Conservation (phyloP, 2,113 vertebrate genomes). For the Stigmatopora argus region DNA sequence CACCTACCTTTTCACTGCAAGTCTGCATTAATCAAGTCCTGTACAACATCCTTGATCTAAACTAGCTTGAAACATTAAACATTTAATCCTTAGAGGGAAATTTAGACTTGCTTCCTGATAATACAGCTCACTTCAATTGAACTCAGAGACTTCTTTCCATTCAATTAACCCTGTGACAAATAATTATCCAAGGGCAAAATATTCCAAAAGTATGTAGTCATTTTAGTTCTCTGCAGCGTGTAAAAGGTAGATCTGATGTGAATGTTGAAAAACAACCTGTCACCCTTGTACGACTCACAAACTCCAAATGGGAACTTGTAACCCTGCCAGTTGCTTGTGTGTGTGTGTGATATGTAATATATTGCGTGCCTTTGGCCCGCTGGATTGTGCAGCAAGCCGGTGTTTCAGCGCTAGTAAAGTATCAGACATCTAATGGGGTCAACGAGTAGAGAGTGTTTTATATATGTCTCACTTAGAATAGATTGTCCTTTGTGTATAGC, state of each 20-base stretch:
- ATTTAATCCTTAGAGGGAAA: background rate
- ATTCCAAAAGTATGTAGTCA: constrained; percentile 28
- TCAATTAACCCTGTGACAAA: constrained; percentile 61
- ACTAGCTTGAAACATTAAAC: background rate
- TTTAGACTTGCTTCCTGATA: constrained; percentile 6
- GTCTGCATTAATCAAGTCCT: background rate
- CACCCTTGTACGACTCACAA: background rate
- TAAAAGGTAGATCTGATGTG: constrained; percentile 5
- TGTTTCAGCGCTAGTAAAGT: constrained; percentile 33
- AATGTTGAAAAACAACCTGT: constrained; percentile 23
- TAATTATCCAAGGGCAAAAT: constrained; percentile 60
- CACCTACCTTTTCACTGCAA: background rate
- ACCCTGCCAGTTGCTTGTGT: constrained; percentile 42
- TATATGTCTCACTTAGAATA: constrained; percentile 21
- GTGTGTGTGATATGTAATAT: constrained; percentile 8
- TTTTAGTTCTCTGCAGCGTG: constrained; percentile 23
- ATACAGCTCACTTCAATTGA: constrained; percentile 38
- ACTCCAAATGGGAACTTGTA: constrained; percentile 26
- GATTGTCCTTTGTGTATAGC: constrained; percentile 32
- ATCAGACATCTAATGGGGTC: constrained; percentile 47
- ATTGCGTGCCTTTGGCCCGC: constrained; percentile 7
- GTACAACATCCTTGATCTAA: background rate
- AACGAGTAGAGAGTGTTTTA: constrained; percentile 22
- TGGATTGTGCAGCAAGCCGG: constrained; percentile 26
- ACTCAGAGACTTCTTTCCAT: constrained; percentile 54